These are phyloP conservation scores for Diadegma fenestrale DNA, from an alignment of 2,888 invertebrate genomes.

Conservation along the genomic window DNA sequence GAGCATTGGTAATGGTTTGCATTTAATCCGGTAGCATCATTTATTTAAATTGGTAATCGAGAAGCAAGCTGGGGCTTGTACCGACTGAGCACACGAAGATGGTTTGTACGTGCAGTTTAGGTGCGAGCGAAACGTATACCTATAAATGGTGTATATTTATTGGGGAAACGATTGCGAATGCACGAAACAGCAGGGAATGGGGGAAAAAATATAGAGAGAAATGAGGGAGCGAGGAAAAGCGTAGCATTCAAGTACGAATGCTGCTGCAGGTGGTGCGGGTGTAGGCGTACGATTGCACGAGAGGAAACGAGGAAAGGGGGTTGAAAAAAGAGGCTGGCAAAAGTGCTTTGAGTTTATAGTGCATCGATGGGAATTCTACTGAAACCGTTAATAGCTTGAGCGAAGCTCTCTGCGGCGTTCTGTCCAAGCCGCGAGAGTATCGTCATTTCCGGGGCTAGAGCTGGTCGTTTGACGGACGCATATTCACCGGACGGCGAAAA, in stretches of 20 bases:
- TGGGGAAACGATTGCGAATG: constrained; percentile 53
- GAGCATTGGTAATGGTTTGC: constrained; percentile 79
- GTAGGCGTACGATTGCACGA: constrained; percentile 17
- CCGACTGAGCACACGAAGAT: constrained; percentile 27
- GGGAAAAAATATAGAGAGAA: constrained; percentile 15
- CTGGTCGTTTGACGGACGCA: constrained; percentile 61
- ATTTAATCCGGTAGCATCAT: constrained; percentile 80
- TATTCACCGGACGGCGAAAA: constrained; percentile 34
- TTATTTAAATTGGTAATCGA: constrained; percentile 81
- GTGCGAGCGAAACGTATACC: background rate
- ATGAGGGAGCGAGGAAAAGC: constrained; percentile 13
- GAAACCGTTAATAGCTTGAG: constrained; percentile 63
- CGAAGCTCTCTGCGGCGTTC: constrained; percentile 32
- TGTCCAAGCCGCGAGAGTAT: constrained; percentile 54
- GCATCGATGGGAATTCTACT: constrained; percentile 61
- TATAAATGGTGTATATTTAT: constrained; percentile 33
- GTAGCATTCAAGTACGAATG: background rate
- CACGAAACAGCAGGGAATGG: constrained; percentile 23
- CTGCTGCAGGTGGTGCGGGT: constrained; percentile 34
- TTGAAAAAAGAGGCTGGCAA: constrained; percentile 25
- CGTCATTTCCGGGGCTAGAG: constrained; percentile 63
- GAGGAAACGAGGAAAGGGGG: constrained; percentile 16
- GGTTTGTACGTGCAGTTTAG: constrained; percentile 17
- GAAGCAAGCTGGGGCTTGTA: constrained; percentile 55
- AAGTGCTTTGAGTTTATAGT: constrained; percentile 60